Percentiles rank a stretch among this genome's conserved stretches.
Conservation (phyloP, 2,113 vertebrate genomes). For the Greenwoodochromis staneri region DNA sequence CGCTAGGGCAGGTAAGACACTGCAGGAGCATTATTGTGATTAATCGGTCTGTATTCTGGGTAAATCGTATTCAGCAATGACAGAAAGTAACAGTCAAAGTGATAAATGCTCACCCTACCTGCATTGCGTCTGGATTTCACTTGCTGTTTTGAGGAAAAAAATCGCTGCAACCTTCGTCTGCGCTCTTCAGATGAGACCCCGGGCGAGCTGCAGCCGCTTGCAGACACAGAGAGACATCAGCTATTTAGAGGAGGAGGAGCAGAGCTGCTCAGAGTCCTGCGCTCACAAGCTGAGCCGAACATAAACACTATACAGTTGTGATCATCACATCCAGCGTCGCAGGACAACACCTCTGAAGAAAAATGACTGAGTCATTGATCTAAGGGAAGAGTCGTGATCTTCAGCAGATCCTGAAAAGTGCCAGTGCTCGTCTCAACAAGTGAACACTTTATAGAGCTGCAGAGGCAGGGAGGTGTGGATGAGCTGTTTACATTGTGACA, state of each 20-base stretch:
- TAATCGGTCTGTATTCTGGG: neutral
- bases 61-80: neutral
- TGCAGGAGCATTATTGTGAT: neutral
- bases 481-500: slow-evolving; percentile 9
- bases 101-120: slow-evolving; percentile 27
- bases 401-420: neutral
- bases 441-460: neutral
- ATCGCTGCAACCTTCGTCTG: neutral
- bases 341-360: neutral
- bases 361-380: neutral
- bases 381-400: neutral
- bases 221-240: neutral
- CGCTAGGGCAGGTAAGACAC: neutral
- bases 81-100: neutral
- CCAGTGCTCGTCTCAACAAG: neutral
- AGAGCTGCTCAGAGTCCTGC: neutral
- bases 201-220: slow-evolving; percentile 4
- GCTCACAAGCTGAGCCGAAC: neutral
- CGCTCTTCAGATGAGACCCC: neutral
- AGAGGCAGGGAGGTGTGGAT: neutral
- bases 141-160: neutral
- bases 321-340: neutral
- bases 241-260: slow-evolving; percentile 21
- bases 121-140: slow-evolving; percentile 36
- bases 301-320: neutral